Conservation (phyloP, 2,797 vertebrate species). For the Acanthurus tractus region DNA sequence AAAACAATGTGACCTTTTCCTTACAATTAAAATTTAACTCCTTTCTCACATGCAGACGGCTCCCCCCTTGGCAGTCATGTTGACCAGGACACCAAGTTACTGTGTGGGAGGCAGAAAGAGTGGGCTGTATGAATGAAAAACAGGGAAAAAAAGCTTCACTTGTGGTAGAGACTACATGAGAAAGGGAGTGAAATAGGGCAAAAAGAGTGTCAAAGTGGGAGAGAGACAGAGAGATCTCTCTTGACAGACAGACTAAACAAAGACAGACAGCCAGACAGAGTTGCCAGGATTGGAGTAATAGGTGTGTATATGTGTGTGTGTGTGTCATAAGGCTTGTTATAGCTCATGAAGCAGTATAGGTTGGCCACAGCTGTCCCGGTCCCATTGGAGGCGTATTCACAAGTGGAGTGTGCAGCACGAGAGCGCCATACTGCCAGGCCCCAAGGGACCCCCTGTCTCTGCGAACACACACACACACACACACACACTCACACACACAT, state of each 20-base stretch:
- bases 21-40: slow-evolving; percentile 27
- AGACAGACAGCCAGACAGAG: slow-evolving; percentile 61
- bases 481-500: slow-evolving; percentile 46
- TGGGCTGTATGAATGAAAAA: slow-evolving; percentile 49
- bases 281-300: slow-evolving; percentile 56
- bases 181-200: slow-evolving; percentile 30
- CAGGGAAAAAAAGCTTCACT: slow-evolving; percentile 36
- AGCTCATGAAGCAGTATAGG: slow-evolving; percentile 80
- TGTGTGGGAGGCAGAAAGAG: slow-evolving; percentile 48
- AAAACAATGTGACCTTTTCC: slow-evolving; percentile 41
- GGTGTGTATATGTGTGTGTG: slow-evolving; percentile 35
- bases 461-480: slow-evolving; percentile 49
- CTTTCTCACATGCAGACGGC: slow-evolving; percentile 40
- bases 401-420: slow-evolving; percentile 77
- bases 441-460: slow-evolving; percentile 80
- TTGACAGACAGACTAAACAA: slow-evolving; percentile 64
- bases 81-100: slow-evolving; percentile 41
- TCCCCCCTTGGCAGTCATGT: slow-evolving; percentile 33
- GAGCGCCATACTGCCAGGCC: slow-evolving; percentile 84
- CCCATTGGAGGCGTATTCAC: slow-evolving; percentile 82
- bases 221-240: slow-evolving; percentile 18
- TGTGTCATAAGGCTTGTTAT: slow-evolving; percentile 83
- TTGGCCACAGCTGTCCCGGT: slow-evolving; percentile 87
- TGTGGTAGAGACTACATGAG: slow-evolving; percentile 51
- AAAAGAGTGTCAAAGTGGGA: slow-evolving; percentile 24